Base-by-base conservation (phyloP, 2,888 invertebrate genomes). In the Asteroscopus sphinx region DNA sequence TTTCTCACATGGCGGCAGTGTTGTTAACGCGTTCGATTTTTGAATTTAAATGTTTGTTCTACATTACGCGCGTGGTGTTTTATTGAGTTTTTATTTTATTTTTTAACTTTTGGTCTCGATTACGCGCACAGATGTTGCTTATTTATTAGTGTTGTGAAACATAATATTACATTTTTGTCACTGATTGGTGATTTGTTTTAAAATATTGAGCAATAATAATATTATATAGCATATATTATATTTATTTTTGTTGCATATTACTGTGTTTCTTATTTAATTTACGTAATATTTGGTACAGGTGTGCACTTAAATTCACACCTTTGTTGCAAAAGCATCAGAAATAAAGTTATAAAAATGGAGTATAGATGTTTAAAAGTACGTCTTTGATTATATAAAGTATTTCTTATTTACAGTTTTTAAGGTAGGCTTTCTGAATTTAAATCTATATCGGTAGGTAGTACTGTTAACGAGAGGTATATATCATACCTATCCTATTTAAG, bases 31-130 rank as follows among this genome's bases (percentile, higher is more conserved):
- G 59, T 76, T 72, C 73, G 51, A 62, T 51, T 58, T 76, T 66
- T 53, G 21, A 76, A 39, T 69, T 58, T 73, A 60, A 62, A 62
- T 55, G 46, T 47, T 48, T 35, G 59, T 60, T 62, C 54, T 76
- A 44, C 54, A 68, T 73, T 76, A 68, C 49, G 36, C n/a, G 32
- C 11, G 57, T 45, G 25, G 5, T 3, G 17, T 16, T 37, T 17
- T 1, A 4, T 0, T n/a, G 16, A n/a, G 11, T 28, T 21, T 28
- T 8, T 53, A 42, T 54, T 55, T 57, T 54, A 17, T 40, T 51
- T 39, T 53, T 45, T 37, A 6, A 44, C 40, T 53, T 55, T 41
- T 37, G 11, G 39, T 26, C n/a, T 47, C 13, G 8, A 47, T 62
- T 49, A 37, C 33, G 28, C 2, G 16, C 9, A 26, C 9, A 7